Evolutionary conservation across 2,888 invertebrate genomes (phyloP).

Genomic region (Tyria jacobaeae): DNA sequence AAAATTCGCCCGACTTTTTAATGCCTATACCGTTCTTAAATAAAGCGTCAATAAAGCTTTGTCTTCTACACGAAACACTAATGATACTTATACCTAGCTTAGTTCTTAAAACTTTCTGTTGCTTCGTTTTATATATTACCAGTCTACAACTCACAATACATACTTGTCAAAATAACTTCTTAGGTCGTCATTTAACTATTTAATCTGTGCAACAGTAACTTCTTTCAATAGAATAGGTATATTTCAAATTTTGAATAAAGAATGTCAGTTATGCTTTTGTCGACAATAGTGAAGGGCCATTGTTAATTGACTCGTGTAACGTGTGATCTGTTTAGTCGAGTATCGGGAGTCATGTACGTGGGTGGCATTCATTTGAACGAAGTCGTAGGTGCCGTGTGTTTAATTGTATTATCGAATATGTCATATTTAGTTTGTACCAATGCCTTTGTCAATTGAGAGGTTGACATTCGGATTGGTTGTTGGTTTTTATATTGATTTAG

Average conservation of each 20-base stretch:
- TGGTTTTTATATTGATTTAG: slow-evolving; percentile 23
- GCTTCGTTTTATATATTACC: too few relatives aligned
- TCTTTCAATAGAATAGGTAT: not conserved
- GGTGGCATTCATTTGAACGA: slow-evolving; percentile 51
- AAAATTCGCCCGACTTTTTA: too few relatives aligned
- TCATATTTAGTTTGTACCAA: slow-evolving; percentile 31
- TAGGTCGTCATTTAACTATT: not conserved
- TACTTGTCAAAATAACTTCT: not conserved
- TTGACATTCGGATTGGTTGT: slow-evolving; percentile 26
- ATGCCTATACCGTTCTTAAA: too few relatives aligned
- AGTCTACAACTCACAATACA: not conserved
- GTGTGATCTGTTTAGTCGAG: slow-evolving; percentile 59
- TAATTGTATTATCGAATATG: slow-evolving; percentile 35
- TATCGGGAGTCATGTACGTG: slow-evolving; percentile 54
- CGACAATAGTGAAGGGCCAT: slow-evolving; percentile 57
- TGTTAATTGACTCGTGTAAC: slow-evolving; percentile 72
- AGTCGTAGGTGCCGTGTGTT: slow-evolving; percentile 40
- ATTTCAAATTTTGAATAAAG: slow-evolving; percentile 9
- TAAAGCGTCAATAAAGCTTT: too few relatives aligned
- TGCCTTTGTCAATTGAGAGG: slow-evolving; percentile 20
- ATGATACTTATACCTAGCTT: not conserved
- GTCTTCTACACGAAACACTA: too few relatives aligned
- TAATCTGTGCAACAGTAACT: not conserved
- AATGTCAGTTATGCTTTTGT: slow-evolving; percentile 43
- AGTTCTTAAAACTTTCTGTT: not conserved